These are phyloP conservation scores for Thaumatotibia leucotreta DNA, from an alignment of 1,140 invertebrate genomes.

Conservation along the genomic window DNA sequence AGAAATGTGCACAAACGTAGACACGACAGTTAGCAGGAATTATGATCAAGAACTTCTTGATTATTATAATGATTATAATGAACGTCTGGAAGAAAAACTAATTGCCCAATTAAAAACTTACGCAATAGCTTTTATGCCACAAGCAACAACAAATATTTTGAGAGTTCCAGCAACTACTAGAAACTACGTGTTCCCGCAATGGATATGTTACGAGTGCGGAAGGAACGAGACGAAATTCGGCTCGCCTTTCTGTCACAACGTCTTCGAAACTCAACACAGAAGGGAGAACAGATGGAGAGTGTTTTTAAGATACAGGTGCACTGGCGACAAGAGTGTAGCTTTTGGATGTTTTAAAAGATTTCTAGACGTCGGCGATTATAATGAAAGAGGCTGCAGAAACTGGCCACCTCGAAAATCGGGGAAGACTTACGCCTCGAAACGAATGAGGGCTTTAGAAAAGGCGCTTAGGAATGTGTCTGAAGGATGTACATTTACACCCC, in stretches of 20 bases:
- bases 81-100: neutral
- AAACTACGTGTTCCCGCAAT: neutral
- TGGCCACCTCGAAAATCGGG: constrained; percentile 17
- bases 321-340: neutral
- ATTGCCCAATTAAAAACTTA: too few species aligned
- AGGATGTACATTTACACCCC: constrained; percentile 23
- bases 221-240: constrained; percentile 1
- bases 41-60: neutral
- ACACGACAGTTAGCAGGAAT: neutral
- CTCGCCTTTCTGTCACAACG: neutral
- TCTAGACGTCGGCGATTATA: constrained; percentile 25
- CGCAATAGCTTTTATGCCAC: neutral
- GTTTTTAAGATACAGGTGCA: constrained; percentile 14
- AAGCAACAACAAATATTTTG: neutral
- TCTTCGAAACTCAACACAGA: constrained; percentile 4
- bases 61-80: too few species aligned
- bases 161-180: neutral
- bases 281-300: neutral
- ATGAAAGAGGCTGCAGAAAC: constrained; percentile 27
- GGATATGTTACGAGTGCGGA: constrained; percentile 20
- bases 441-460: constrained; percentile 18
- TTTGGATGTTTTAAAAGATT: constrained; percentile 29
- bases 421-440: constrained; percentile 11
- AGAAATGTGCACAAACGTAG: neutral
- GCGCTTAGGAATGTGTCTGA: neutral